phyloP scores from a whole-genome alignment of 2,797 vertebrate genomes.

The Pseudochromis fuscus region DNA sequence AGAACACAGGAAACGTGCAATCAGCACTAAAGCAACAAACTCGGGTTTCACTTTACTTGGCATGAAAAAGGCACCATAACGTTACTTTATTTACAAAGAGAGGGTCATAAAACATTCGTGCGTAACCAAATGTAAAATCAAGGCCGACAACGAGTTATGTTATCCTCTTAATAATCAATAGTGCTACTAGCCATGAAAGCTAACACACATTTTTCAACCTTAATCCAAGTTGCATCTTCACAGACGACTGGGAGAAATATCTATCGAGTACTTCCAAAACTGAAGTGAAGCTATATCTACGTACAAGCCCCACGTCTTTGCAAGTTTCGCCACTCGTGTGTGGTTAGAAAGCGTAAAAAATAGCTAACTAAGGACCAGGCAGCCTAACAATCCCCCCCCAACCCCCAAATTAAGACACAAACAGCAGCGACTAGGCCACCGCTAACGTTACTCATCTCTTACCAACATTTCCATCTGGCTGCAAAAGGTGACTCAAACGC shows the following conservation, averaged over 20 bases:
- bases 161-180: constrained; percentile 31
- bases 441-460: constrained; percentile 80
- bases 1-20: constrained; percentile 75
- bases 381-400: constrained; percentile 49
- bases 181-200: constrained; percentile 70
- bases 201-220: constrained; percentile 71
- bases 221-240: constrained; percentile 76
- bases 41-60: constrained; percentile 73
- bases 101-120: constrained; percentile 32
- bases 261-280: constrained; percentile 48
- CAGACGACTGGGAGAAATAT: constrained; percentile 57
- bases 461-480: constrained; percentile 79
- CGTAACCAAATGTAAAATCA: constrained; percentile 23
- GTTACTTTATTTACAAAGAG: constrained; percentile 65
- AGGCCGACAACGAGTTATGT: constrained; percentile 34
- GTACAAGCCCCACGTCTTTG: neutral
- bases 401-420: constrained; percentile 76
- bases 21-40: constrained; percentile 64
- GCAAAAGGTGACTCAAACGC: constrained; percentile 74
- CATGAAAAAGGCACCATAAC: constrained; percentile 49
- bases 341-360: constrained; percentile 24
- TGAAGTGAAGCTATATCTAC: constrained; percentile 24
- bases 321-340: constrained; percentile 23
- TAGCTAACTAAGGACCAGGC: constrained; percentile 41
- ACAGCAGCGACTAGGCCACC: constrained; percentile 82